Evolutionary conservation across 2,113 vertebrate genomes (phyloP), one percentile per base, ranked within the genome.

Genomic region (Ophthalmolycus amberensis): DNA sequence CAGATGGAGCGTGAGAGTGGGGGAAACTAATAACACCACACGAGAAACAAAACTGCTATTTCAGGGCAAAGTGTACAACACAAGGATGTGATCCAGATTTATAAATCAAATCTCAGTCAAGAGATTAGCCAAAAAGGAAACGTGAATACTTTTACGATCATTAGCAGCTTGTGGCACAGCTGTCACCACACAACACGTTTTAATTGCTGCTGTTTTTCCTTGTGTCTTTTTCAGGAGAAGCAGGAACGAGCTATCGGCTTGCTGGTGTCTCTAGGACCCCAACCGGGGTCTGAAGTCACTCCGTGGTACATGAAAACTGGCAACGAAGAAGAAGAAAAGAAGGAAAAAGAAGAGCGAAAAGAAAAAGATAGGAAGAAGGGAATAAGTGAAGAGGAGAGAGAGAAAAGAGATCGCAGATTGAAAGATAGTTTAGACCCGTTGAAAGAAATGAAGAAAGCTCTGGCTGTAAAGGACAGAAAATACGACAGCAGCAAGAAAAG

Each of bases 221-320:
- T 4, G 42, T 12, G 59, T 16, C 34, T 67, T 25, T 27, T 38
- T 9, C 77, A 97, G 97, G 97, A 98, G 86, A 95, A 92, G 16
- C 96, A 96, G 59, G 97, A 98, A 71, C 96, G 96, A 60, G 96
- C 96, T 5, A 94, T 98, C 34, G 97, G 97, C 32, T 91, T 97
- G 76, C 94, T 97, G 70, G 97, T 97, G 0, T 97, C 97, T 64
- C 87, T 98, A 18, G 97, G 97, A 29, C 97, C 97, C 1, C 94
- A 96, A 1, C 96, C 96, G 0, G 97, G 97, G 16, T 87, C 96
- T 0, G 96, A 97, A 81, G 95, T 94, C 1, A 96, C 93, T 0
- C 97, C 97, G 0, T 98, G 97, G 97, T 98, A 97, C 91, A 94
- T 97, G 93, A 95, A 96, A 58, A 67, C 69, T 0, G 62, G 85